Conservation (phyloP, 35 echinoderm and acorn worm species). For the Patiria miniata region DNA sequence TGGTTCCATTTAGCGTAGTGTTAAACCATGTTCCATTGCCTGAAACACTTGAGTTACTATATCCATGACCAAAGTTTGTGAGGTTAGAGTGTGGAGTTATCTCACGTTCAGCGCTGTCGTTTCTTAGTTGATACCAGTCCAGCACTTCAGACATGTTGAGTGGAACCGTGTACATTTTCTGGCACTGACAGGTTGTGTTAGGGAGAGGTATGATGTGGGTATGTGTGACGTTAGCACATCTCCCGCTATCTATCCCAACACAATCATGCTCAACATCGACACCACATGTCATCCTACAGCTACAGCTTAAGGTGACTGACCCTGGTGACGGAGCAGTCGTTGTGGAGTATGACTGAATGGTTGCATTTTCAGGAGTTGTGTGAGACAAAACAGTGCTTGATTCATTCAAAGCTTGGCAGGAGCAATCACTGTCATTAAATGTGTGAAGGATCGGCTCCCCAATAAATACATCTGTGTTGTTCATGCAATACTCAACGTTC, state of each 20-base stretch:
- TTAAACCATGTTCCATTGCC: not conserved
- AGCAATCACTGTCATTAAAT: not conserved
- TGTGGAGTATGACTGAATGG: too few species aligned
- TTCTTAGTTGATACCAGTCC: conserved; percentile 35
- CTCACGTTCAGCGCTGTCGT: not conserved
- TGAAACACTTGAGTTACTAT: not conserved
- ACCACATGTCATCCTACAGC: conserved; percentile 26
- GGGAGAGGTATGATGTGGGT: conserved; percentile 20
- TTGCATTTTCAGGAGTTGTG: not conserved
- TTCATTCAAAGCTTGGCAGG: not conserved
- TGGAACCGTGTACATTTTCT: not conserved
- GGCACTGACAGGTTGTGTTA: conserved; percentile 47
- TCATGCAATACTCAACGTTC: not conserved
- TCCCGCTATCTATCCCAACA: not conserved
- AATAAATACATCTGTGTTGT: not conserved
- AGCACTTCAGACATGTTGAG: conserved; percentile 27
- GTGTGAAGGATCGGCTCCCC: not conserved
- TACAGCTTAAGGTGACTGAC: conserved; percentile 4
- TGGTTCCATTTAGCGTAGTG: not conserved
- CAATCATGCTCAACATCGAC: conserved; percentile 43
- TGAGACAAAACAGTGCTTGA: not conserved
- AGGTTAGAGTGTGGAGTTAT: not conserved
- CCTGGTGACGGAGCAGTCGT: not conserved
- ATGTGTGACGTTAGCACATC: not conserved
- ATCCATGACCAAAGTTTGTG: not conserved